These are phyloP conservation scores for Lydus trimaculatus DNA, from an alignment of 2,888 invertebrate genomes.

Conservation along the genomic window DNA sequence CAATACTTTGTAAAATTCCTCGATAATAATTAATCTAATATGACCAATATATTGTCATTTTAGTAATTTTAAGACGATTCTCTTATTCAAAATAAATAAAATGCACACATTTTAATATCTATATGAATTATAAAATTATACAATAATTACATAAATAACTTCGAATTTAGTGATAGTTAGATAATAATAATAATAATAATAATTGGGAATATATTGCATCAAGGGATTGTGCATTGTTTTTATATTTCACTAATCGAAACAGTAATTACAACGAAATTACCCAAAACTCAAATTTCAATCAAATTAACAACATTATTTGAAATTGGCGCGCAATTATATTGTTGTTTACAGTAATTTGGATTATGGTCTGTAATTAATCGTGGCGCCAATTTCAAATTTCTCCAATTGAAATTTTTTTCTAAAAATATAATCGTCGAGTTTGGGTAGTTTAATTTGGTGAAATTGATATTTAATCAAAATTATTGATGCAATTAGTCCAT, in stretches of 20 bases:
- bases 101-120: conserved; percentile 15
- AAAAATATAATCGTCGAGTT: neutral
- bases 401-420: neutral
- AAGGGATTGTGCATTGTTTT: neutral
- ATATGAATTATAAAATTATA: conserved; percentile 20
- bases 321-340: neutral
- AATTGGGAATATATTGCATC: conserved; percentile 1
- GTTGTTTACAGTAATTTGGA: neutral
- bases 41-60: conserved; percentile 38
- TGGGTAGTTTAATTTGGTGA: no score
- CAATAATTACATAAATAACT: conserved; percentile 15
- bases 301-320: neutral
- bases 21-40: conserved; percentile 23
- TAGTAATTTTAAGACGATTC: conserved; percentile 7
- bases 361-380: neutral
- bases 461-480: neutral
- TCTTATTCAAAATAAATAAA: conserved; percentile 5
- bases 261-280: neutral
- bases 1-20: conserved; percentile 36
- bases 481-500: neutral
- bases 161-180: conserved; percentile 6
- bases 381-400: neutral
- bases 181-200: neutral
- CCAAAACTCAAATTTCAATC: neutral
- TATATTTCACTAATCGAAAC: neutral